Conservation (phyloP, 2,113 vertebrate genomes). For the Albula glossodonta region DNA sequence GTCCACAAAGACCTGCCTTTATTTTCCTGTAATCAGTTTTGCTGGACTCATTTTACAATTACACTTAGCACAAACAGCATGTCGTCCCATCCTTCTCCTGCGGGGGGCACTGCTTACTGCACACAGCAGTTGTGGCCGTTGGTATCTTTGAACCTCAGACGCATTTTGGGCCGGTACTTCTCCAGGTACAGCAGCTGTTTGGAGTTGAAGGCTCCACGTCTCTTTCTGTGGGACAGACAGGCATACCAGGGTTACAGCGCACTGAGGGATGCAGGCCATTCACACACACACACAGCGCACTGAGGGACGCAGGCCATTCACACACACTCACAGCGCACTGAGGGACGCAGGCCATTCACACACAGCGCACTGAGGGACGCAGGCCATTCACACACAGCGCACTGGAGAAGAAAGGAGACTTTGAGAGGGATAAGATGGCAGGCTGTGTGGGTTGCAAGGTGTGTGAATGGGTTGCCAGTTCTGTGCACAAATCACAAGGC, state of each 20-base stretch:
- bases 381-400: too few relatives aligned
- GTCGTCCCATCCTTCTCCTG: conserved; percentile 8
- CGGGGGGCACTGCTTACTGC: conserved; percentile 72
- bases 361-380: too few relatives aligned
- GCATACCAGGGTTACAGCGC: neutral
- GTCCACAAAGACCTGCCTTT: conserved; percentile 65
- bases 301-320: too few relatives aligned
- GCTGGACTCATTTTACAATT: conserved; percentile 71
- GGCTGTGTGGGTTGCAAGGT: too few relatives aligned
- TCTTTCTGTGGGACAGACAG: conserved; percentile 78
- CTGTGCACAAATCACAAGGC: too few relatives aligned
- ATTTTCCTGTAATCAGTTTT: conserved; percentile 57
- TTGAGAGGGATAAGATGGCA: too few relatives aligned
- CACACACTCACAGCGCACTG: too few relatives aligned
- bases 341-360: too few relatives aligned
- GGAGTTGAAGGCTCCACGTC: conserved; percentile 98
- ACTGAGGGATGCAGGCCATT: too few relatives aligned
- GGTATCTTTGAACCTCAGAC: conserved; percentile 91
- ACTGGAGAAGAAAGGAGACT: too few relatives aligned
- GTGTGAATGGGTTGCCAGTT: too few relatives aligned
- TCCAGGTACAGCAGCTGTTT: conserved; percentile 99
- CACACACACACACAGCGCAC: too few relatives aligned
- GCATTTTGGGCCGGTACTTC: conserved; percentile 98
- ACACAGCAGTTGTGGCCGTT: conserved; percentile 91
- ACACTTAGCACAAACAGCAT: conserved; percentile 1